Conservation (phyloP, 1,140 invertebrate genomes). For the Drosophila murphyi region DNA sequence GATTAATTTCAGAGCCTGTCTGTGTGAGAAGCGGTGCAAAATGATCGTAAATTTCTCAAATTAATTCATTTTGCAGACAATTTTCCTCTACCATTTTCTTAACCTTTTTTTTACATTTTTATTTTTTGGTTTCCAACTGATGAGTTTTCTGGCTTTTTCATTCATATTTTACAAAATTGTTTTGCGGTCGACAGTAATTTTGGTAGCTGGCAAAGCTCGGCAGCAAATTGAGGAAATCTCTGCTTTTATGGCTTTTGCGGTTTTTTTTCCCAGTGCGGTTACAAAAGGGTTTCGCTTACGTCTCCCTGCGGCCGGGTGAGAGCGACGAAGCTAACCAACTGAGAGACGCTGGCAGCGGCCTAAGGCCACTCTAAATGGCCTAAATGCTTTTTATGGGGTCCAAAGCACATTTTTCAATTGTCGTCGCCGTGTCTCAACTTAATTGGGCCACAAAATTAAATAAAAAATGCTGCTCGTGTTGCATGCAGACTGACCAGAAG, state of each 20-base stretch:
- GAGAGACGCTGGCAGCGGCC: neutral
- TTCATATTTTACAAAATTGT: slow-evolving; percentile 62
- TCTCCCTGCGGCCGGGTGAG: slow-evolving; percentile 37
- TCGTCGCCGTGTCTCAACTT: slow-evolving; percentile 61
- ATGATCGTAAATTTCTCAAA: slow-evolving; percentile 50
- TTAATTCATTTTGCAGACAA: slow-evolving; percentile 55
- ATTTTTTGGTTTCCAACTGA: slow-evolving; percentile 12
- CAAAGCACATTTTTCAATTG: slow-evolving; percentile 66
- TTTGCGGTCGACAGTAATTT: slow-evolving; percentile 69
- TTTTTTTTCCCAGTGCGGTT: slow-evolving; percentile 48
- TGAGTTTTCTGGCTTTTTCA: slow-evolving; percentile 46
- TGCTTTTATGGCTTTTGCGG: slow-evolving; percentile 74
- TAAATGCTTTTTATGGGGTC: slow-evolving; percentile 73
- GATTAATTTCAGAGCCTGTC: slow-evolving; percentile 47
- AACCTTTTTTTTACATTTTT: neutral
- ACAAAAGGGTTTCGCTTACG: slow-evolving; percentile 56
- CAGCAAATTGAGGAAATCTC: slow-evolving; percentile 58
- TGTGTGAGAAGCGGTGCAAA: slow-evolving; percentile 19
- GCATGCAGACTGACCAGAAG: slow-evolving; percentile 46
- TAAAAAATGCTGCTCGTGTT: slow-evolving; percentile 70
- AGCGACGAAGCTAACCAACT: slow-evolving; percentile 21
- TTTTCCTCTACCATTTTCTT: slow-evolving; percentile 18
- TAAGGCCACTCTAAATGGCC: slow-evolving; percentile 39
- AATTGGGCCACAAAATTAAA: slow-evolving; percentile 74
- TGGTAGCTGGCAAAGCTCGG: slow-evolving; percentile 19